These are phyloP conservation scores for Paraescarpia echinospica DNA, from an alignment of 1,140 invertebrate genomes.

Conservation along the genomic window DNA sequence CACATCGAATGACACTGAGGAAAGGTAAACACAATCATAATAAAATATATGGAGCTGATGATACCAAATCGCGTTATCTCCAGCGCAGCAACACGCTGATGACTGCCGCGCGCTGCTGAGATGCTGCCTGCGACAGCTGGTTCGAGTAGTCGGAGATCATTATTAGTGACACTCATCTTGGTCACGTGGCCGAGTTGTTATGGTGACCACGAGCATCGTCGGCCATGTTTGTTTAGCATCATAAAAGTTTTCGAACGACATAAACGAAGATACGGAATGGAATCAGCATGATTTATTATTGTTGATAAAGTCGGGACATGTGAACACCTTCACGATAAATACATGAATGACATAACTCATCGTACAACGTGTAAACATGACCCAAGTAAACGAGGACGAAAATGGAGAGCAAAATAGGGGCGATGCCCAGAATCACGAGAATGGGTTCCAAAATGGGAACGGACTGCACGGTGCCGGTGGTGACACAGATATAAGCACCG, in stretches of 20 bases:
- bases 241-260: background rate
- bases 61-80: background rate
- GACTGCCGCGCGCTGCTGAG: background rate
- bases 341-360: background rate
- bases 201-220: background rate
- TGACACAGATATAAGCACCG: background rate
- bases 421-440: no score
- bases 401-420: background rate
- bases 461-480: no score
- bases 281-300: background rate
- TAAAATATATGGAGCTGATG: background rate
- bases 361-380: background rate
- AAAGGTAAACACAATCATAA: background rate
- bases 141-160: background rate
- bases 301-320: background rate
- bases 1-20: background rate
- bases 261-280: background rate
- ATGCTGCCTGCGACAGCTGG: background rate
- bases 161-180: background rate
- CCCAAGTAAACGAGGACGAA: background rate
- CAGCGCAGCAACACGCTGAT: background rate
- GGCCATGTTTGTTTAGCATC: background rate
- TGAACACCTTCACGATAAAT: background rate
- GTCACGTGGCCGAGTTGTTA: background rate
- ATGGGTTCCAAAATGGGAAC: background rate